phyloP scores from a whole-genome alignment of 2,797 vertebrate species.

The Pseudomugil gertrudae region DNA sequence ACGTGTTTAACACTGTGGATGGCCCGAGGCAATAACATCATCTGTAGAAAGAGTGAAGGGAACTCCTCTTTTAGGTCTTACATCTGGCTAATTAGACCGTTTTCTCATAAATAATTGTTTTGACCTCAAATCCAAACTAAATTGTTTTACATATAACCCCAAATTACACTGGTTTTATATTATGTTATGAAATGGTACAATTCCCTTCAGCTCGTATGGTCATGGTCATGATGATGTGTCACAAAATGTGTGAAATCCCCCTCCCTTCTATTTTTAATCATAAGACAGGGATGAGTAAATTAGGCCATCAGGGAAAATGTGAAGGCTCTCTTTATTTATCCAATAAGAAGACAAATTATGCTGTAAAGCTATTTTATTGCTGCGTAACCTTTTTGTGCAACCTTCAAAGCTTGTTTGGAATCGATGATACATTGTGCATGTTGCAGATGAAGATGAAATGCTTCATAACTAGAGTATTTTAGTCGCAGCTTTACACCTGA shows the following conservation, averaged over 20 bases:
- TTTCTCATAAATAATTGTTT: not conserved
- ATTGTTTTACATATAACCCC: not conserved
- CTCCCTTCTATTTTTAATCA: not conserved
- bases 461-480: not conserved
- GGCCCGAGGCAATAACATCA: not conserved
- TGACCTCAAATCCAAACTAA: not conserved
- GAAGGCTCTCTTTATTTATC: slow-evolving; percentile 3
- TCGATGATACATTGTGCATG: slow-evolving; percentile 54
- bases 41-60: not conserved
- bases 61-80: not conserved
- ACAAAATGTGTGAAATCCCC: not conserved
- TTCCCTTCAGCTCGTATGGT: not conserved
- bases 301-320: slow-evolving; percentile 14
- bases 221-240: not conserved
- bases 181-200: not conserved
- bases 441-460: slow-evolving; percentile 46
- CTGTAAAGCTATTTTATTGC: slow-evolving; percentile 23
- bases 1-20: not conserved
- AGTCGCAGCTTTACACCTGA: slow-evolving; percentile 12
- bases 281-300: slow-evolving; percentile 21
- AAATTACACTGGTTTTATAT: not conserved
- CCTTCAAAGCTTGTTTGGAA: slow-evolving; percentile 37
- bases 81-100: not conserved
- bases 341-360: slow-evolving; percentile 16
- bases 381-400: slow-evolving; percentile 43